A percentile compares a stretch with the other conserved stretches of the same genome.
phyloP scores from a whole-genome alignment of 2,888 invertebrate species.

The Buathra laborator region DNA sequence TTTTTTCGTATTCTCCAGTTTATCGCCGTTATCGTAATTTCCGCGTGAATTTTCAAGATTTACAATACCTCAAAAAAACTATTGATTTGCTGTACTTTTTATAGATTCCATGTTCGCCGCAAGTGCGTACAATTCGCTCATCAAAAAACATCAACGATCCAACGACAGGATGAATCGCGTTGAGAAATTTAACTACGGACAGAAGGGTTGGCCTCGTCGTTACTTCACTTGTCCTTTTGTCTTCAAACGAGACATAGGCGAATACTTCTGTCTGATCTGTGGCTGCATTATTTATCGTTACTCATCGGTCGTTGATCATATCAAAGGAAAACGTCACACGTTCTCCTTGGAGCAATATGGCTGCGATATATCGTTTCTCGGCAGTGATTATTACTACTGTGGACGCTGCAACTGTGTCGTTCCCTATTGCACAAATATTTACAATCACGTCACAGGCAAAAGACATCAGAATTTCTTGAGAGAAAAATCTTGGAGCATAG shows the following conservation, averaged over 20 bases:
- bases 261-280: not conserved
- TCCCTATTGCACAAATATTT: not conserved
- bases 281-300: not conserved
- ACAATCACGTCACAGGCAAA: not conserved
- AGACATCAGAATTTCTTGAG: not conserved
- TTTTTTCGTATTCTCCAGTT: too few relatives aligned
- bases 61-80: too few relatives aligned
- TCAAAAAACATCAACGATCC: too few relatives aligned
- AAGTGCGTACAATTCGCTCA: too few relatives aligned
- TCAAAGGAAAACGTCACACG: not conserved
- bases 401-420: conserved; percentile 5
- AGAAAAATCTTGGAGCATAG: not conserved
- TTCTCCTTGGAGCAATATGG: not conserved
- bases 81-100: too few relatives aligned
- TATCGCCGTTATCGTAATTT: too few relatives aligned
- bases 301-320: not conserved
- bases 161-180: too few relatives aligned
- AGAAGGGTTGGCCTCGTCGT: not conserved
- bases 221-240: not conserved
- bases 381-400: not conserved
- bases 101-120: too few relatives aligned
- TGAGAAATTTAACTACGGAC: too few relatives aligned
- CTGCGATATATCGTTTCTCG: not conserved
- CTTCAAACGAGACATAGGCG: not conserved
- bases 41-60: too few relatives aligned